These are phyloP conservation scores for Coracopsis vasa DNA, from an alignment of 2,113 vertebrate genomes.

Conservation along the genomic window DNA sequence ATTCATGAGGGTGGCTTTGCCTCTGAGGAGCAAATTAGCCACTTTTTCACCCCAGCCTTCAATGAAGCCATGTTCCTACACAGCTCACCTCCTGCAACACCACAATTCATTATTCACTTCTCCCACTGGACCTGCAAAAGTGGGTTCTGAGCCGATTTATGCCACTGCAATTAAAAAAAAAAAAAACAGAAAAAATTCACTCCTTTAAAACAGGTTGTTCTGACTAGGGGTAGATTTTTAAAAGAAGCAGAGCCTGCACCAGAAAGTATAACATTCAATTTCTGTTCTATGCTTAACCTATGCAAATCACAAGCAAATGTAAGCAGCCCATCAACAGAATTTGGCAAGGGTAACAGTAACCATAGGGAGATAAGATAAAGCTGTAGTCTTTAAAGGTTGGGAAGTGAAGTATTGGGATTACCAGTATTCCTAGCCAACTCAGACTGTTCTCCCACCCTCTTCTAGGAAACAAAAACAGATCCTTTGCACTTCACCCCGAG, in stretches of 20 bases:
- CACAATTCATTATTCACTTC: background rate
- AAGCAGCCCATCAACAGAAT: background rate
- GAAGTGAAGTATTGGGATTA: slow-evolving; percentile 27
- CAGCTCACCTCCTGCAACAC: background rate
- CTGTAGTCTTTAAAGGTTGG: background rate
- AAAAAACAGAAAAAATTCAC: too few relatives aligned
- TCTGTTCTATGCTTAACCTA: background rate
- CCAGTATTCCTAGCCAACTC: background rate
- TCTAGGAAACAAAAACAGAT: background rate
- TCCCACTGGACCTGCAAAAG: background rate
- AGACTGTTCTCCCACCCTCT: background rate
- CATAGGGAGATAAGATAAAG: slow-evolving; percentile 27
- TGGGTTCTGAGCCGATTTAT: background rate
- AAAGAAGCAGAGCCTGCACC: background rate
- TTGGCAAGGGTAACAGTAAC: background rate
- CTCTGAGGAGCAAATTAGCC: background rate
- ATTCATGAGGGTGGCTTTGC: background rate
- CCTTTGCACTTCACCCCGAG: background rate
- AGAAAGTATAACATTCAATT: background rate
- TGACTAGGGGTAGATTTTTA: background rate
- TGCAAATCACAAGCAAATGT: background rate
- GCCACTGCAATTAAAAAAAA: background rate
- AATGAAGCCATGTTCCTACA: too few relatives aligned
- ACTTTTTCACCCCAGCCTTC: background rate
- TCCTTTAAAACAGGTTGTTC: background rate